Evolutionary conservation across 2,888 invertebrate genomes (phyloP).

Genomic region (Aspidiotus rigidus): DNA sequence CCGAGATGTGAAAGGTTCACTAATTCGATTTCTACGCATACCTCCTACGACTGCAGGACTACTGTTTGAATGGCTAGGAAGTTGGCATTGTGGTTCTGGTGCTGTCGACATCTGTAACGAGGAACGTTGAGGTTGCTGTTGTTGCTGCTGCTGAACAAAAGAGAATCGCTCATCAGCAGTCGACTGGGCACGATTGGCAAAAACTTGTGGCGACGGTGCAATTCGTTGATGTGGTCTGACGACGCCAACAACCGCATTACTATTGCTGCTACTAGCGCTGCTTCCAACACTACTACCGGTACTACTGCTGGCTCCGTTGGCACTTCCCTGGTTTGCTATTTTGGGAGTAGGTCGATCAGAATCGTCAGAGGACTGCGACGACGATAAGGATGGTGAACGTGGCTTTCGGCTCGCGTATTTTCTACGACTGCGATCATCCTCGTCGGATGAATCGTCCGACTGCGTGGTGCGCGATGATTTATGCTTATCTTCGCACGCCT

Average conservation of each 20-base stretch:
- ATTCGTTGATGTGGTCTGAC: conserved; percentile 24
- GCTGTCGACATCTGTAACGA: conserved; percentile 3
- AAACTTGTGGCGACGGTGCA: conserved; percentile 29
- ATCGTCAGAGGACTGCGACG: conserved; percentile 23
- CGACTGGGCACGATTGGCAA: conserved; percentile 34
- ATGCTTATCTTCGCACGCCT: neutral
- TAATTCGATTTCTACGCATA: conserved; percentile 41
- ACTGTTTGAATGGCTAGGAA: conserved; percentile 33
- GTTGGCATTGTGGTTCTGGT: conserved; percentile 27
- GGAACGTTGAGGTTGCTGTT: neutral
- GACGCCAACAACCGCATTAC: conserved; percentile 22
- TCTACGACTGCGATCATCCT: neutral
- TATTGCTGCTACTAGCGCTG: neutral
- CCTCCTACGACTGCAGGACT: conserved; percentile 36
- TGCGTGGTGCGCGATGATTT: neutral
- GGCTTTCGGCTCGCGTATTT: neutral
- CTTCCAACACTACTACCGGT: neutral
- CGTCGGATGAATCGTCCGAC: neutral
- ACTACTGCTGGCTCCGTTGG: neutral
- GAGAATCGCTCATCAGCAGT: conserved; percentile 23
- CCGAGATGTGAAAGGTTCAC: conserved; percentile 7
- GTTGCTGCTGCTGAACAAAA: conserved; percentile 9
- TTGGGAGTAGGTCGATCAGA: neutral
- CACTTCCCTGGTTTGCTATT: neutral
- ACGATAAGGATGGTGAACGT: conserved; percentile 9